A percentile compares a stretch with the other conserved stretches of the same genome.
phyloP scores from a whole-genome alignment of 2,797 vertebrate genomes.

The Diplodus puntazzo region DNA sequence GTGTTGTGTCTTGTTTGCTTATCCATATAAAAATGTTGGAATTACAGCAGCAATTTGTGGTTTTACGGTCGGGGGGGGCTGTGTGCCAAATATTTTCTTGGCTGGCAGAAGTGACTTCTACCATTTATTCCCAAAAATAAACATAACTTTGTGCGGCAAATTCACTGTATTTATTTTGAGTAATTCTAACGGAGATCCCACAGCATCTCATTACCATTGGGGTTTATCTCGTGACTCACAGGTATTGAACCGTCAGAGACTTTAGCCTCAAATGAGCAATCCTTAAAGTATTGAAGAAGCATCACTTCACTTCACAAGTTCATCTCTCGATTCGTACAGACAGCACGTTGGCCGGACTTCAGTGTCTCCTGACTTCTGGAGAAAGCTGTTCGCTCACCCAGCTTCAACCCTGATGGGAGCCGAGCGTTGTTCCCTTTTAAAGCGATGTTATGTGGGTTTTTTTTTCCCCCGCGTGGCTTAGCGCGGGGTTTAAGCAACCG shows the following conservation, averaged over 20 bases:
- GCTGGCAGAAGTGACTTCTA: conserved; percentile 13
- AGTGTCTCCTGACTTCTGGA: conserved; percentile 23
- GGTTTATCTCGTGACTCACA: conserved; percentile 16
- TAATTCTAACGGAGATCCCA: no score
- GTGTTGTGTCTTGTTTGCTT: conserved; percentile 29
- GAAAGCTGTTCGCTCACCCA: conserved; percentile 26
- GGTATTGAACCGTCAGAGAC: not conserved
- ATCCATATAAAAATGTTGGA: not conserved
- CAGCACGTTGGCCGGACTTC: conserved; percentile 39
- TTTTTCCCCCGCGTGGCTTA: conserved; percentile 41
- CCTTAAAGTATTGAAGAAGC: conserved; percentile 9
- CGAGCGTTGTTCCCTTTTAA: conserved; percentile 71
- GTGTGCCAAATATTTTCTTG: conserved; percentile 17
- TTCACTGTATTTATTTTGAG: not conserved
- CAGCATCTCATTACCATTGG: not conserved
- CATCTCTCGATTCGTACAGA: conserved; percentile 25
- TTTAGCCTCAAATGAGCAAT: conserved; percentile 4
- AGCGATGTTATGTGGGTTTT: conserved; percentile 57
- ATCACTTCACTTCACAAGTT: not conserved
- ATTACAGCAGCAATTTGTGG: conserved; percentile 35
- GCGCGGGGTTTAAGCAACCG: conserved; percentile 46
- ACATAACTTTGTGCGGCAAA: not conserved
- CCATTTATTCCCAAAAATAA: not conserved
- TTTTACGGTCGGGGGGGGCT: conserved; percentile 12
- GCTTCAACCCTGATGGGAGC: conserved; percentile 47